Base-by-base conservation (phyloP, 1,140 invertebrate species). In the Adelges cooleyi region DNA sequence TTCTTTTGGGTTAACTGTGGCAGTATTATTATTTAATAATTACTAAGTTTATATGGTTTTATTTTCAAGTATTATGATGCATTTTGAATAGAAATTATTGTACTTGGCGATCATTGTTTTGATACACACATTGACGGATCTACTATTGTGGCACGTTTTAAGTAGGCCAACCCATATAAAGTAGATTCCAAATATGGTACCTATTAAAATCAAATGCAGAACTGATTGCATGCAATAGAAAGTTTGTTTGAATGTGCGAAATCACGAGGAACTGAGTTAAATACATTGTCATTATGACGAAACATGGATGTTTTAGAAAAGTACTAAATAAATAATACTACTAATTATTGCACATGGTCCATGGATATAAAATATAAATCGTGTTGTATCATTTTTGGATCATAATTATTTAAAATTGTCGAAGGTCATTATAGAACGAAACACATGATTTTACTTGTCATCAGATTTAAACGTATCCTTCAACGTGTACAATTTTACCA, bases 111-210 rank as follows among this genome's bases (percentile, higher is more conserved):
- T n/a, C n/a, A n/a, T n/a, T n/a, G n/a, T n/a, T n/a, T n/a, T n/a
- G n/a, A n/a, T n/a, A n/a, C n/a, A n/a, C n/a, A n/a, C n/a, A n/a
- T n/a, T n/a, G n/a, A n/a, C n/a, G n/a, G n/a, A n/a, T n/a, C n/a
- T n/a, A n/a, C n/a, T n/a, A n/a, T n/a, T 11, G 29, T 33, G 59
- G 49, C 51, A 53, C 66, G 46, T 20, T 23, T n/a, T 54, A 29
- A 51, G 62, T 33, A 53, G 59, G 54, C 48, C 48, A 53, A 53
- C 33, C 50, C 65, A 66, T 66, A 66, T 66, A 51, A 51, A 66
- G 48, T 51, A 52, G 18, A 23, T 38, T 50, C 40, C 51, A 54
- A 52, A 44, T 50, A 53, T 33, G 40, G 27, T 51, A 44, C 48
- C 25, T 44, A 49, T 49, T 66, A 42, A 44, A 48, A 67, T 53